Percentiles rank a stretch among this genome's conserved stretches.
Conservation (phyloP, 2,113 vertebrate genomes). For the Phrynosoma platyrhinos region DNA sequence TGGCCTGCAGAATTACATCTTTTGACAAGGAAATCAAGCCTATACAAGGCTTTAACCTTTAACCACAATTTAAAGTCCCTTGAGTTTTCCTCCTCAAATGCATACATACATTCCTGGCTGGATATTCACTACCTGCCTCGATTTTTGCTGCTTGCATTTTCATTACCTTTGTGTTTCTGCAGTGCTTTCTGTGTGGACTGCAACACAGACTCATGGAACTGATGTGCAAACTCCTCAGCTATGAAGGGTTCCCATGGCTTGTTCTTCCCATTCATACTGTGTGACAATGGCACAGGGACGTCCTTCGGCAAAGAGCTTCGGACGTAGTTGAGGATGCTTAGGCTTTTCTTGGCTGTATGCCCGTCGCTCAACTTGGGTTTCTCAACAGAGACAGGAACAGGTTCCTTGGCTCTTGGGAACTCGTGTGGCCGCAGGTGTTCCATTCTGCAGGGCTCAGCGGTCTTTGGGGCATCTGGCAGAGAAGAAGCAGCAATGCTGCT, state of each 20-base stretch:
- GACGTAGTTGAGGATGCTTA: conserved; percentile 89
- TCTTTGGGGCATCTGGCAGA: conserved; percentile 76
- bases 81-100: neutral
- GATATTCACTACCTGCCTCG: neutral
- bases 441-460: conserved; percentile 73
- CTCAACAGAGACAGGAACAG: conserved; percentile 63
- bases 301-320: conserved; percentile 89
- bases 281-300: conserved; percentile 77
- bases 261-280: conserved; percentile 90
- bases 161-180: conserved; percentile 96
- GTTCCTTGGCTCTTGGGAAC: conserved; percentile 82
- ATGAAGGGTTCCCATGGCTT: conserved; percentile 95
- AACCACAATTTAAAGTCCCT: neutral
- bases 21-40: neutral
- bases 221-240: conserved; percentile 97
- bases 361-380: conserved; percentile 83
- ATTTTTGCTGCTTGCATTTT: neutral
- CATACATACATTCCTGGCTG: no score
- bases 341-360: conserved; percentile 80
- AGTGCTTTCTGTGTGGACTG: conserved; percentile 98
- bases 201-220: conserved; percentile 97
- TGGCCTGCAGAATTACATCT: neutral
- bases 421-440: conserved; percentile 83
- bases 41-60: neutral
- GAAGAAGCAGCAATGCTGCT: conserved; percentile 73